Base-by-base conservation (phyloP, 2,797 vertebrate genomes). In the Anguilla marmorata region DNA sequence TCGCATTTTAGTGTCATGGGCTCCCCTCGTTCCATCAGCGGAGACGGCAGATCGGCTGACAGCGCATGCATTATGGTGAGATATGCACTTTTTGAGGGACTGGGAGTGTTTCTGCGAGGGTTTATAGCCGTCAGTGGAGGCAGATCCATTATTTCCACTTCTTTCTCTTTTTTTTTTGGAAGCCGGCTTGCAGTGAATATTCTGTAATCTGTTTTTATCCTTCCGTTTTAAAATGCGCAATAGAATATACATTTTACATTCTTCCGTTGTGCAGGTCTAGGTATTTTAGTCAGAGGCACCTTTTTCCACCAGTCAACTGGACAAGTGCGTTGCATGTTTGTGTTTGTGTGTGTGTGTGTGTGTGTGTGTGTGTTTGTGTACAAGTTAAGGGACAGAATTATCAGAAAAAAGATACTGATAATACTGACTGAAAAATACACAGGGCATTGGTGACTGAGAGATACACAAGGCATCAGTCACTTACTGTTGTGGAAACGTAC, bases 1-100 rank as follows among this genome's bases (percentile, higher is more conserved):
- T 95, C 91, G 90, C 84, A 87, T 27, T 93, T 92, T 87, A 93
- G 92, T 94, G 94, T 94, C 94, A 95, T 92, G 92, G 93, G 95
- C 93, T 94, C 91, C 90, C 72, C 60, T 91, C 88, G 90, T 88
- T 91, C 89, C 84, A 85, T 85, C 84, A 24, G n/a, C 21, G 11
- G 82, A 84, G 45, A 24, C 8, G 16, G 24, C 50, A n/a, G 82
- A 21, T 84, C 24, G 45, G 48, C 45, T 27, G 63, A 69, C 21
- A 27, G 30, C 74, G 3, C 12, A 37, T n/a, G 74, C 74, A 41
- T 5, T 76, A 9, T 76, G 69, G 74, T 21, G 19, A 50, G 3
- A 82, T 50, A 30, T 48, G 19, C 41, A 24, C 21, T 52, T 76
- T 30, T 3, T 66, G 86, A 60, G 30, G 45, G 87, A 30, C 56